Conservation (phyloP, 30 jellyfish, hydroid and myxozoan species). For the Cassiopea andromeda region DNA sequence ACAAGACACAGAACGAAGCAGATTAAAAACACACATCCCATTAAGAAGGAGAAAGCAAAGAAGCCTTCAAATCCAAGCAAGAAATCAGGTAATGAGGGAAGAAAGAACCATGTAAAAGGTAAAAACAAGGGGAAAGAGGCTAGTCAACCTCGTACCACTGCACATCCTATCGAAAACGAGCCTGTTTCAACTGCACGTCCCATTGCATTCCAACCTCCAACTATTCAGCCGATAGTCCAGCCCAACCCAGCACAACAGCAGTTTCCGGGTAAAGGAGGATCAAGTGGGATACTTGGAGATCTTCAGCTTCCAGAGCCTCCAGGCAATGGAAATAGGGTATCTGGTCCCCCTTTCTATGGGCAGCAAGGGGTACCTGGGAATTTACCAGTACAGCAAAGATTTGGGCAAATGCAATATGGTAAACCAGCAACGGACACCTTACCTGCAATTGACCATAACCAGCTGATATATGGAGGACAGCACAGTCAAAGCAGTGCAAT, state of each 20-base stretch:
- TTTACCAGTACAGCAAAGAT: slow-evolving; percentile 32
- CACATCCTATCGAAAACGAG: slow-evolving; percentile 1
- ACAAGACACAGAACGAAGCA: slow-evolving; percentile 1
- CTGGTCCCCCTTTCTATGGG: slow-evolving; percentile 76
- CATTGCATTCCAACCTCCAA: background rate
- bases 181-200: background rate
- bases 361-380: slow-evolving; percentile 60
- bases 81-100: background rate
- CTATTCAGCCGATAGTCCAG: slow-evolving; percentile 12
- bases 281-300: slow-evolving; percentile 77
- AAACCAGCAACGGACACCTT: background rate
- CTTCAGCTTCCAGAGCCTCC: slow-evolving; percentile 82
- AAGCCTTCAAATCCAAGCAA: background rate
- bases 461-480: background rate
- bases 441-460: background rate
- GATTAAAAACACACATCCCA: background rate
- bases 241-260: slow-evolving; percentile 29
- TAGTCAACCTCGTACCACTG: background rate
- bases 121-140: background rate
- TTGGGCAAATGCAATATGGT: slow-evolving; percentile 34
- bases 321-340: slow-evolving; percentile 39
- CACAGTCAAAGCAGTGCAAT: background rate
- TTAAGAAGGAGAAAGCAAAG: slow-evolving; percentile 6
- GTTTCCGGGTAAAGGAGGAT: slow-evolving; percentile 49
- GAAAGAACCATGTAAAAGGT: background rate